Base-by-base conservation (phyloP, 2,113 vertebrate species). In the Psittacara wagleri region DNA sequence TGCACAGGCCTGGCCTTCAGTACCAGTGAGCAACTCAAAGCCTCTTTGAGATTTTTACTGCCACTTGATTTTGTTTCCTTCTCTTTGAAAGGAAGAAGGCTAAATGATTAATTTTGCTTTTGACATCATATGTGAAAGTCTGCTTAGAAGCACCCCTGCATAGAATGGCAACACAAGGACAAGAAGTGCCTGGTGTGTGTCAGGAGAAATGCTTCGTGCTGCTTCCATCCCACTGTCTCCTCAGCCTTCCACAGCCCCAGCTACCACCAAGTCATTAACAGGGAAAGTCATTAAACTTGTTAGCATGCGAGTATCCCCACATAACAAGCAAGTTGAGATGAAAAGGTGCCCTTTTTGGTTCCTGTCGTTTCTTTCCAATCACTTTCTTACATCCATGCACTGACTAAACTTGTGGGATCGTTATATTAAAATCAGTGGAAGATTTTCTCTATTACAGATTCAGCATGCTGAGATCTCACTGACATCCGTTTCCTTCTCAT, bases 21-120 rank as follows among this genome's bases (percentile, higher is more conserved):
- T 73, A 68, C 29, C 13, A 55, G 49, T 82, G 64, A 35, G 74
- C 57, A 48, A 13, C 64, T 80, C 17, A 1, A 52, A 83, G 6
- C 64, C 64, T 84, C 57, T 86, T 41, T 49, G 73, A 72, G 57
- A 28, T 78, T 82, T 88, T 74, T 52, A 62, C 39, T 84, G 62
- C 44, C 28, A 9, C 55, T 75, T 44, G 11, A 11, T 61, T 15
- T 76, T 61, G 72, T 73, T 61, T 72, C 31, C 15, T 29, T 74
- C 35, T 72, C 44, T 93, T 81, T 78, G 52, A 85, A 93, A 91
- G 57, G 66, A 51, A 80, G 33, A 88, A 72, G 64, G 41, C 52
- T 41, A 51, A 28, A 12, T 64, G 80, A 78, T 93, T 93, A 73
- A 92, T 92, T 75, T 46, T 63, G 33, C 83, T 95, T 93, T 82